Evolutionary conservation across 2,797 vertebrate genomes (phyloP), one percentile per base, ranked within the genome.

Genomic region (Pelodytes ibericus): DNA sequence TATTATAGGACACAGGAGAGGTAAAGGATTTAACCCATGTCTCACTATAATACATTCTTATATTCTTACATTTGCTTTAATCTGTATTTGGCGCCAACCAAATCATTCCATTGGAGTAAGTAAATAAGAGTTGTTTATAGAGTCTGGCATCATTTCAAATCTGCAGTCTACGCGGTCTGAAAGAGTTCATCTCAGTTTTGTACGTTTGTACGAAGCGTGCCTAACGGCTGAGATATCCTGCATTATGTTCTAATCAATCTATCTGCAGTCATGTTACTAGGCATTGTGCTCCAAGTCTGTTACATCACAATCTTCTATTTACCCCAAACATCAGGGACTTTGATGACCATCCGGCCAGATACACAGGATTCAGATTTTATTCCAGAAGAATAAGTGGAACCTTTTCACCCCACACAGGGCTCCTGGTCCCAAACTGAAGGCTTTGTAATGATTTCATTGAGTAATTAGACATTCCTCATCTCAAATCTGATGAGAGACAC

Each of bases 381-480:
- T n/a, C n/a, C n/a, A n/a, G n/a, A n/a, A n/a, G n/a, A n/a, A n/a
- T n/a, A n/a, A n/a, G n/a, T n/a, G n/a, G n/a, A n/a, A n/a, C n/a
- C n/a, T n/a, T n/a, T n/a, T n/a, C n/a, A n/a, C n/a, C n/a, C n/a
- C n/a, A n/a, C n/a, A n/a, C n/a, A n/a, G n/a, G n/a, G n/a, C n/a
- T n/a, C n/a, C n/a, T n/a, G n/a, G n/a, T n/a, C n/a, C n/a, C n/a
- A n/a, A n/a, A n/a, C n/a, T n/a, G n/a, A n/a, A n/a, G n/a, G n/a
- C n/a, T n/a, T n/a, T n/a, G n/a, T n/a, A n/a, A n/a, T n/a, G n/a
- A n/a, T n/a, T 53, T 49, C 67, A 47, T 29, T 39, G n/a, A 22
- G 47, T 77, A 51, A 76, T 61, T 57, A 44, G 29, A 13, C 51
- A 30, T 11, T 64, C 36, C 49, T 61, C 58, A 65, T 77, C 68